Evolutionary conservation across 2,888 invertebrate species (phyloP), one percentile per base, ranked within the genome.

Genomic region (Ichneumoninae sp.): DNA sequence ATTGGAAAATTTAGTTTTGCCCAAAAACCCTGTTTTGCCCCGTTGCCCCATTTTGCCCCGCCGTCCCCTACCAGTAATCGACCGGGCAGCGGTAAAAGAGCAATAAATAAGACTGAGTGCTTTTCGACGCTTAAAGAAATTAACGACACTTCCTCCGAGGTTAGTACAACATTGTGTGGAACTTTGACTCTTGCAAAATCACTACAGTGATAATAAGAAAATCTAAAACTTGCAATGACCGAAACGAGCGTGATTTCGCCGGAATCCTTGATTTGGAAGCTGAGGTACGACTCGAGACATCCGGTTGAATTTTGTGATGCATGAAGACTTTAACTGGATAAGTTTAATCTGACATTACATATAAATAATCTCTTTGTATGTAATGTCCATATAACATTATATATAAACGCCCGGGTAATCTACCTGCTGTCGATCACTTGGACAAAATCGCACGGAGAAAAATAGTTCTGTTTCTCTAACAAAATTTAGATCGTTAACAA

Each of bases 181-280:
- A 68, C 5, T 47, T 44, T 47, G 47, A 47, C 16, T 30, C 47
- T 68, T 50, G 26, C 50, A 3, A 47, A 50, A 26, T 30, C 47
- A 30, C 50, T 50, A 68, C 16, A 47, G 26, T 68, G 47, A 68
- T 47, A 50, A 50, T 47, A 68, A 68, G 22, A 26, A 50, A 68
- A 68, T 68, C 68, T 50, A 68, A 47, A 47, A 30, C 30, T 47
- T 68, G 68, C 68, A 30, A 30, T 50, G 47, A 47, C 10, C 68
- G 30, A 68, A 16, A 50, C 16, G 26, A 26, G 26, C 50, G 68
- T 26, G 50, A 68, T 68, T 26, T 68, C 47, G 26, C 4, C 47
- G 13, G 5, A 13, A 68, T 68, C 19, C 26, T 68, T 68, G 13
- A n/a, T 30, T 68, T 26, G 8, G 26, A 47, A 47, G 68, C 47